Evolutionary conservation across 2,888 invertebrate species (phyloP), one percentile per base, ranked within the genome.

Genomic region (Poecilus cupreus): DNA sequence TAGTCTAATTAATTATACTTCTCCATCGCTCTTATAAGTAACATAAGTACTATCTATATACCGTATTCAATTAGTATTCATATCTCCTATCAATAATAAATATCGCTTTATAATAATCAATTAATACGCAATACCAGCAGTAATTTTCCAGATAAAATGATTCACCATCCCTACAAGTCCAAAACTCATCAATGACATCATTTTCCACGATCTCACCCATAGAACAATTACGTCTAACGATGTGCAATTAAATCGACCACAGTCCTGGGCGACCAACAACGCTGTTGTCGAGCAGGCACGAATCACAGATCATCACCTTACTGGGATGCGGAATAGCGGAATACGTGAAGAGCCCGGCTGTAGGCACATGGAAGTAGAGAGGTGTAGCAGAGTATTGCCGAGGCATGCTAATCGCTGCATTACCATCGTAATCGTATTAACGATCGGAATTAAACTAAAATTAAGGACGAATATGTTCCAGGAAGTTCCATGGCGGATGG

Each of bases 391-490:
- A 37, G 16, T 24, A 24, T 16, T 24, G 43, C 43, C 3, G 13
- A 18, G 51, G 79, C 80, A 80, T 80, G 54, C 72, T 72, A 72
- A 80, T 80, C 22, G 49, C 43, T 32, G 6, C 51, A 57, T 80
- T 72, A 80, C 37, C 13, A 3, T 57, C 72, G 32, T 80, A 80
- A 80, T 72, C 51, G 72, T 57, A 72, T 80, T 80, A 80, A 72
- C 80, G 80, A 80, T 72, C 16, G 80, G 43, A 72, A 80, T 80
- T 80, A 80, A 80, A 70, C 80, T 72, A 43, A 80, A 80, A 80
- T 80, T 80, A 80, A 80, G 54, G 57, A 43, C 72, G 39, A 70
- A 39, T 70, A 72, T 72, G 72, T 72, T 72, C 46, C 10, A 5
- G 43, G 43, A 68, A 68, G n/a, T n/a, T n/a, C n/a, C n/a, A n/a